A percentile compares a stretch with the other conserved stretches of the same genome.
phyloP scores from a whole-genome alignment of 2,797 vertebrate species.

The Eidolon dupreanum region DNA sequence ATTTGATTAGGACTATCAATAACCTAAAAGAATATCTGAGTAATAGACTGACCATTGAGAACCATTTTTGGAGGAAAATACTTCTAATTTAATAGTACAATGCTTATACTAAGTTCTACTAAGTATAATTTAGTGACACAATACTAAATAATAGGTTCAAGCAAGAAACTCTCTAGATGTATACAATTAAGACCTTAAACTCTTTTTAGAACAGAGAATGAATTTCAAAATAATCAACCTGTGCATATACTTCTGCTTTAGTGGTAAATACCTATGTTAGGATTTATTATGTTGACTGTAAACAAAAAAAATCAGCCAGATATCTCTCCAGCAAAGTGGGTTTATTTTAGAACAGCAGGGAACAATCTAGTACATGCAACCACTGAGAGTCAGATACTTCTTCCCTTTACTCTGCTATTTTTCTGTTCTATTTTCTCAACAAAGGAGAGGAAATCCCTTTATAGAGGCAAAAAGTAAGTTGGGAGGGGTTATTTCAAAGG shows the following conservation, averaged over 20 bases:
- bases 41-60: neutral
- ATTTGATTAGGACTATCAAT: slow-evolving; percentile 11
- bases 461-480: neutral
- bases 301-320: neutral
- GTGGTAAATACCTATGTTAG: neutral
- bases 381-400: neutral
- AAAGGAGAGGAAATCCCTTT: neutral
- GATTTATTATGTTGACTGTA: neutral
- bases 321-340: neutral
- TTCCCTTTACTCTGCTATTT: neutral
- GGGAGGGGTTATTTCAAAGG: neutral
- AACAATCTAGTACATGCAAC: neutral
- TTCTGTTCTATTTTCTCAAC: neutral
- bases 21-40: slow-evolving; percentile 1
- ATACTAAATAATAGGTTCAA: slow-evolving; percentile 52
- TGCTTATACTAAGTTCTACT: slow-evolving; percentile 5
- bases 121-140: neutral
- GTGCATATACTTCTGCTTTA: neutral
- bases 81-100: neutral
- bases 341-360: neutral
- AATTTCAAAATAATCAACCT: slow-evolving; percentile 49
- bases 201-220: slow-evolving; percentile 37
- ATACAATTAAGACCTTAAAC: neutral
- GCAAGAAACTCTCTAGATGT: slow-evolving; percentile 42
- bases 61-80: slow-evolving; percentile 28